Conservation (phyloP, 1,140 invertebrate species). For the Trichonephila inaurata region DNA sequence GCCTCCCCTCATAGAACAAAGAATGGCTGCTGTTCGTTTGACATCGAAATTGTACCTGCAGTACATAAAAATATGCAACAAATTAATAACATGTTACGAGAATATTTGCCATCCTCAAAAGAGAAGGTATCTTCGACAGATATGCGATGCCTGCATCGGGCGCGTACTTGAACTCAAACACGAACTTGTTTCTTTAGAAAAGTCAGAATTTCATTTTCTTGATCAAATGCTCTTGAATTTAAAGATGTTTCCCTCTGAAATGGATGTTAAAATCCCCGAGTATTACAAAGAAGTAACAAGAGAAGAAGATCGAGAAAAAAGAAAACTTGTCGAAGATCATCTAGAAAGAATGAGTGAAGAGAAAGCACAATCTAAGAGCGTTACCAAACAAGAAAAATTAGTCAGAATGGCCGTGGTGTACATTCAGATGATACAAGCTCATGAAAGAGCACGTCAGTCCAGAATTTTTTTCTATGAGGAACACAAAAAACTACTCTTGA, state of each 20-base stretch:
- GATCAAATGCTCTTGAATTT: conserved; percentile 81
- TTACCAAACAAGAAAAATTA: conserved; percentile 22
- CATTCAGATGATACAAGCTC: conserved; percentile 46
- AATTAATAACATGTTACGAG: conserved; percentile 91
- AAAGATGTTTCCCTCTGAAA: conserved; percentile 20
- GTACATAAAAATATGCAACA: conserved; percentile 90
- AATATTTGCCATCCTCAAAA: conserved; percentile 97
- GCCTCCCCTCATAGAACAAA: neutral
- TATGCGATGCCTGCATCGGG: conserved; percentile 90
- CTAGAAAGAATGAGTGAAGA: neutral
- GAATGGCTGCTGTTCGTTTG: conserved; percentile 6
- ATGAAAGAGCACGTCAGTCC: conserved; percentile 35
- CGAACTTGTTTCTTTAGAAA: conserved; percentile 91
- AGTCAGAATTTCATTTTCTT: conserved; percentile 93
- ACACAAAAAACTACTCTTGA: neutral
- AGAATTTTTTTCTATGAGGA: neutral
- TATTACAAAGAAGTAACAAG: conserved; percentile 9
- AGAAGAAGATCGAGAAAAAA: neutral
- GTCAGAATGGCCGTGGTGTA: conserved; percentile 26
- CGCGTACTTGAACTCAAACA: conserved; percentile 85
- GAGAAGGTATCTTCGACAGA: conserved; percentile 87
- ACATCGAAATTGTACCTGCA: conserved; percentile 84
- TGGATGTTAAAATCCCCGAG: conserved; percentile 60
- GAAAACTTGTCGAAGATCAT: neutral
- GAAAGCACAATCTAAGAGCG: neutral